Percentiles rank a stretch among this genome's conserved stretches.
phyloP scores from a whole-genome alignment of 2,113 vertebrate genomes.

The Eptesicus fuscus region DNA sequence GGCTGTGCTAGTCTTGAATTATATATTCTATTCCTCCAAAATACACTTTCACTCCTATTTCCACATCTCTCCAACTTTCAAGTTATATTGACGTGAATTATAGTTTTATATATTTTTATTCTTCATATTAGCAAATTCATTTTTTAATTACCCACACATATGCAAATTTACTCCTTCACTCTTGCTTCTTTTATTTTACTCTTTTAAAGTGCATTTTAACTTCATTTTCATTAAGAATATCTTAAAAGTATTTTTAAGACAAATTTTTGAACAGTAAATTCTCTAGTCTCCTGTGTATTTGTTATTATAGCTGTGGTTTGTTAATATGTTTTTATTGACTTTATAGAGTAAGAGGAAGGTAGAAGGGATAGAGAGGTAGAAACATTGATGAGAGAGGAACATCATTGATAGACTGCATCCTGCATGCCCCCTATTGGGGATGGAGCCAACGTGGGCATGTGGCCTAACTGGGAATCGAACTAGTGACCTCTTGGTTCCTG shows the following conservation, averaged over 20 bases:
- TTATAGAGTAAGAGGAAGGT: too few relatives aligned
- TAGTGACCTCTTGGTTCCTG: too few relatives aligned
- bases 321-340: too few relatives aligned
- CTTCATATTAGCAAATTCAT: not conserved
- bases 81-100: not conserved
- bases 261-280: not conserved
- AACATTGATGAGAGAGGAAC: too few relatives aligned
- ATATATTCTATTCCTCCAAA: not conserved
- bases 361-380: too few relatives aligned
- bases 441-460: too few relatives aligned
- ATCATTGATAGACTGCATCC: too few relatives aligned
- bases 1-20: not conserved
- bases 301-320: not conserved
- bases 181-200: not conserved
- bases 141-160: not conserved
- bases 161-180: not conserved
- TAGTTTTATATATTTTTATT: not conserved
- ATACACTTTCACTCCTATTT: not conserved
- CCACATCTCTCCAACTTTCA: not conserved
- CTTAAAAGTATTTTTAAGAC: not conserved
- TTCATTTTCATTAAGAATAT: not conserved
- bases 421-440: too few relatives aligned
- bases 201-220: not conserved
- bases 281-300: not conserved
- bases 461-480: too few relatives aligned